These are phyloP conservation scores for Andricus grossulariae DNA, from an alignment of 1,140 invertebrate species.

Conservation along the genomic window DNA sequence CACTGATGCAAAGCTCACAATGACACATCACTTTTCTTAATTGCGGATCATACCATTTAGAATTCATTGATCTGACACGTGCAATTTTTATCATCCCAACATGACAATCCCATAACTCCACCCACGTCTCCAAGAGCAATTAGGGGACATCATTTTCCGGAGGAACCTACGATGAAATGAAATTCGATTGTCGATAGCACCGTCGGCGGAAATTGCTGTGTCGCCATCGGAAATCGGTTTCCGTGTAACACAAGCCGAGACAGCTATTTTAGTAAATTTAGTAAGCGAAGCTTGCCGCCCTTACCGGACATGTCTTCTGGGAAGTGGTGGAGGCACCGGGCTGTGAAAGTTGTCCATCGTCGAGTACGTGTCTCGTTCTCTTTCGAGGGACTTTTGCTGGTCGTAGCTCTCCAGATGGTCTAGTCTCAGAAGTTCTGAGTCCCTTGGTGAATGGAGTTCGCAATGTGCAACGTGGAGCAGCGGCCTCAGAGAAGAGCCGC, in stretches of 20 bases:
- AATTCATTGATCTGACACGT: not conserved
- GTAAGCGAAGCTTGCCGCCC: conserved; percentile 26
- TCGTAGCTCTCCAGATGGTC: conserved; percentile 70
- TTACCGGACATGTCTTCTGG: conserved; percentile 73
- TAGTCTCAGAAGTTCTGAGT: conserved; percentile 70
- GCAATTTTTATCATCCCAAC: not conserved
- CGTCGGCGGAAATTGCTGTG: not conserved
- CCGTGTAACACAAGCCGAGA: not conserved
- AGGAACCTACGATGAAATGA: not conserved
- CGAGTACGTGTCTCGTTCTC: conserved; percentile 67
- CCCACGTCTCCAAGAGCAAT: not conserved
- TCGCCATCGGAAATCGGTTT: too few species aligned
- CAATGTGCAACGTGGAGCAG: conserved; percentile 73
- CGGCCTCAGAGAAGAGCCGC: conserved; percentile 71
- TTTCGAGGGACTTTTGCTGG: conserved; percentile 64
- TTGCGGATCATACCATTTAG: not conserved
- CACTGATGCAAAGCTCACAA: not conserved
- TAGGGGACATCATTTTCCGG: not conserved
- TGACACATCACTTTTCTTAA: not conserved
- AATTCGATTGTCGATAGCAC: not conserved
- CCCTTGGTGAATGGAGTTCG: conserved; percentile 72
- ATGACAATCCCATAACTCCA: not conserved
- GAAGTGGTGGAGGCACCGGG: conserved; percentile 71
- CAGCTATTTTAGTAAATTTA: conserved; percentile 4
- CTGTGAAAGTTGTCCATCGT: conserved; percentile 75